Base-by-base conservation (phyloP, 2,797 vertebrate genomes). In the Crypturellus tataupa region DNA sequence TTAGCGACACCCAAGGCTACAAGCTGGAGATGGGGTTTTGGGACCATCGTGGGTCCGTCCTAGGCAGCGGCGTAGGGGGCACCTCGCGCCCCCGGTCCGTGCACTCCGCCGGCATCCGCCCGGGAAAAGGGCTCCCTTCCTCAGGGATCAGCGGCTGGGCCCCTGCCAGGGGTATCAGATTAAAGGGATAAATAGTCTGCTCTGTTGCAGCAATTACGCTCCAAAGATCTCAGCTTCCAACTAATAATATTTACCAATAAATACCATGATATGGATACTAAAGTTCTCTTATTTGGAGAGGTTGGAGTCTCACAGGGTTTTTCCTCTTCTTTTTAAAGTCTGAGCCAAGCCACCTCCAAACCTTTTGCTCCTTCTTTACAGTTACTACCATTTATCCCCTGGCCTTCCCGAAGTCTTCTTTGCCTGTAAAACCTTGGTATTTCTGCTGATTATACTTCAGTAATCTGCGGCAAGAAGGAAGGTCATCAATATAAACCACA, bases 401-500 rank as follows among this genome's bases (percentile, higher is more conserved):
- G 63, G 56, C 77, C 67, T 96, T 95, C 69, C 64, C 89, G 58
- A 92, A 91, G 84, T 84, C 68, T 2, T 78, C 85, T 93, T 94
- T 72, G 85, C 62, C 89, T 85, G 75, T 87, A 95, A 95, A 97
- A 91, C 59, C 90, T 73, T 27, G 27, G 10, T 79, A 79, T 89
- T 82, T 90, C 76, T 94, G 82, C 77, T 83, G 71, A 96, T 91
- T 93, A 35, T 62, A 76, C 94, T 89, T 93, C 87, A 94, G 78
- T 94, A 94, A 94, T 95, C 62, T 89, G 91, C 62, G 80, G 67
- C 73, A 96, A 94, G 85, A 86, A 89, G 37, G 94, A 95, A 96
- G 96, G 92, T 96, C 90, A 95, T 93, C 93, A 94, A 86, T 94
- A 94, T 87, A 95, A 97, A 96, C 93, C 87, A 95, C 60, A 90